These are phyloP conservation scores for Pollenia griseotomentosa DNA, from an alignment of 2,888 invertebrate genomes.

Conservation along the genomic window DNA sequence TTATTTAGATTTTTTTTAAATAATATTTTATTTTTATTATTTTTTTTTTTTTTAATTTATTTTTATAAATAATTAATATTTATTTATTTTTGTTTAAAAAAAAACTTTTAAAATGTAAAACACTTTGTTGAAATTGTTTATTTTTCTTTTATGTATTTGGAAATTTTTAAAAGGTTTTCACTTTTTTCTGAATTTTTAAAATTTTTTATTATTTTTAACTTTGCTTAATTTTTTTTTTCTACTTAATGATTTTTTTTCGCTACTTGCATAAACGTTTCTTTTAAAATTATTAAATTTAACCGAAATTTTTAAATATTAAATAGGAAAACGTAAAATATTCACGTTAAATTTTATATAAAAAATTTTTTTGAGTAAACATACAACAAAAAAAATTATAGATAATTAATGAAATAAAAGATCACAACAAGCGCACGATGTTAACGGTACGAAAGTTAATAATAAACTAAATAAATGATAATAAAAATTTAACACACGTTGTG, in stretches of 20 bases:
- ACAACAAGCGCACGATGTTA: conserved; percentile 67
- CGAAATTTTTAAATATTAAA: conserved; percentile 24
- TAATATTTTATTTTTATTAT: neutral
- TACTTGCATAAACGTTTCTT: conserved; percentile 12
- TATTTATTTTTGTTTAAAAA: conserved; percentile 15
- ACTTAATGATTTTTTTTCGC: neutral
- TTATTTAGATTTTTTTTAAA: no score
- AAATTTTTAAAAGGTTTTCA: conserved; percentile 7
- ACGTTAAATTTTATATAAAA: conserved; percentile 42
- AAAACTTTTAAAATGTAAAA: conserved; percentile 23
- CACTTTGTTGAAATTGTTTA: neutral
- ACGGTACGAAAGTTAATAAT: conserved; percentile 70
- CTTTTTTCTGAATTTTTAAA: conserved; percentile 19
- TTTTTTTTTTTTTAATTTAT: neutral
- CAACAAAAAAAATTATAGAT: conserved; percentile 22
- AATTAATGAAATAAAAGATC: conserved; percentile 53
- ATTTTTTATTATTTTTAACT: conserved; percentile 36
- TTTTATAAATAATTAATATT: conserved; percentile 12
- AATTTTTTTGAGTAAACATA: conserved; percentile 63
- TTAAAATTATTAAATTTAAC: conserved; percentile 16
- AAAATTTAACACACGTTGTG: conserved; percentile 72
- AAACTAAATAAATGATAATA: conserved; percentile 68
- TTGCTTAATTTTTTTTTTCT: conserved; percentile 66
- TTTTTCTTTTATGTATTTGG: conserved; percentile 10
- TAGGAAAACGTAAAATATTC: conserved; percentile 51